Evolutionary conservation across 2,888 invertebrate species (phyloP).

Genomic region (Agapetus fuscipes): DNA sequence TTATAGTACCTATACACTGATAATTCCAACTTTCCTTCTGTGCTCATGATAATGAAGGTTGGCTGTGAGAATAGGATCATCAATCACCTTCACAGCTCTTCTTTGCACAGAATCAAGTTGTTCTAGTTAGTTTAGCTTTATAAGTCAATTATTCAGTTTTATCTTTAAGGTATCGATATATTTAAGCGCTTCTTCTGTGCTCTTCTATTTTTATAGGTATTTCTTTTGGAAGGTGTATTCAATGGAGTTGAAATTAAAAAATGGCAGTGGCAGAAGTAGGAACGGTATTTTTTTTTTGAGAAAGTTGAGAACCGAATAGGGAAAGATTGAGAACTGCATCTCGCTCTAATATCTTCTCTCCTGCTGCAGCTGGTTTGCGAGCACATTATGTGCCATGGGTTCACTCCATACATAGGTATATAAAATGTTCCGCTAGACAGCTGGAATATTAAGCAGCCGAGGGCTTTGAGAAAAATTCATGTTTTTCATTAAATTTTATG

Average conservation of each 20-base stretch:
- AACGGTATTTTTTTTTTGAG: neutral
- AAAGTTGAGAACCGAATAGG: neutral
- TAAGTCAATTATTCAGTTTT: too few species aligned
- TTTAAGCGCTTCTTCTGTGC: neutral
- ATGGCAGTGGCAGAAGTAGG: too few species aligned
- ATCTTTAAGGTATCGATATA: too few species aligned
- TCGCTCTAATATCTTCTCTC: constrained; percentile 10
- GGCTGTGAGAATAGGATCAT: too few species aligned
- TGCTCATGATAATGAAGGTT: too few species aligned
- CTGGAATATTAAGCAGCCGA: constrained; percentile 5
- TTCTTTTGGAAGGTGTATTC: too few species aligned
- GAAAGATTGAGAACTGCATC: neutral
- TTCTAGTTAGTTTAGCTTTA: too few species aligned
- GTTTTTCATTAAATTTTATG: neutral
- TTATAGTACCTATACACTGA: too few species aligned
- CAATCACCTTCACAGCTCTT: too few species aligned
- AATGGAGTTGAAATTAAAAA: too few species aligned
- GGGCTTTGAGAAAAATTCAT: neutral
- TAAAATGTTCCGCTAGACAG: constrained; percentile 9
- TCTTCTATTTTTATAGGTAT: neutral
- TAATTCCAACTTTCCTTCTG: too few species aligned
- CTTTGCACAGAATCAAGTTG: too few species aligned
- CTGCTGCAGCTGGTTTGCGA: neutral
- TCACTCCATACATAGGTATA: constrained; percentile 6
- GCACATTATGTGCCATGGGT: constrained; percentile 1